Evolutionary conservation across 2,888 invertebrate species (phyloP).

Genomic region (Adelphocoris suturalis): DNA sequence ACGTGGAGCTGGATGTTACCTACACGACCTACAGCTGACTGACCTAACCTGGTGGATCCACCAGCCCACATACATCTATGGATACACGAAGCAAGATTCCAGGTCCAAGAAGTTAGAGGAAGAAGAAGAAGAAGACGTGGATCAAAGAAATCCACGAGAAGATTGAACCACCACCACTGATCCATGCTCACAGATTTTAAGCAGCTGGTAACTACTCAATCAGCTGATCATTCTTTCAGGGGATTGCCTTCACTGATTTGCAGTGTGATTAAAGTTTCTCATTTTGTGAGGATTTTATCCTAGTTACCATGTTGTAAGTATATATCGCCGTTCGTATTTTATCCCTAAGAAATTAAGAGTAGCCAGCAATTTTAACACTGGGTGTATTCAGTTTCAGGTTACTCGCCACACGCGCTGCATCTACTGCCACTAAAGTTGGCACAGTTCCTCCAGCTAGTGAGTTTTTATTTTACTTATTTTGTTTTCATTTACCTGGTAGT

Average conservation of each 20-base stretch:
- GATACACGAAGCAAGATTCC: too few relatives aligned
- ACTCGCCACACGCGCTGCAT: neutral
- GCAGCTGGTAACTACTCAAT: too few relatives aligned
- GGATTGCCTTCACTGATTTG: neutral
- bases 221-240: conserved; percentile 19
- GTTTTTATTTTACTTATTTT: neutral
- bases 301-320: neutral
- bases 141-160: too few relatives aligned
- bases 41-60: too few relatives aligned
- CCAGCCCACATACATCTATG: too few relatives aligned
- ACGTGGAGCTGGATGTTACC: too few relatives aligned
- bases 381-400: neutral
- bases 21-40: too few relatives aligned
- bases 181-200: too few relatives aligned
- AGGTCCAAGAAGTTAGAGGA: too few relatives aligned
- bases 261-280: neutral
- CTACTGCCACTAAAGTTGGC: neutral
- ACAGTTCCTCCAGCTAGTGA: conserved; percentile 15
- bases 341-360: too few relatives aligned
- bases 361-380: neutral
- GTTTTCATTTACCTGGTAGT: neutral
- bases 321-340: neutral
- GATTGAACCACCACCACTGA: too few relatives aligned
- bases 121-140: too few relatives aligned
- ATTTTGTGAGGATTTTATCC: neutral